These are phyloP conservation scores for Laupala kohalensis DNA, from an alignment of 1,140 invertebrate species.

Conservation along the genomic window DNA sequence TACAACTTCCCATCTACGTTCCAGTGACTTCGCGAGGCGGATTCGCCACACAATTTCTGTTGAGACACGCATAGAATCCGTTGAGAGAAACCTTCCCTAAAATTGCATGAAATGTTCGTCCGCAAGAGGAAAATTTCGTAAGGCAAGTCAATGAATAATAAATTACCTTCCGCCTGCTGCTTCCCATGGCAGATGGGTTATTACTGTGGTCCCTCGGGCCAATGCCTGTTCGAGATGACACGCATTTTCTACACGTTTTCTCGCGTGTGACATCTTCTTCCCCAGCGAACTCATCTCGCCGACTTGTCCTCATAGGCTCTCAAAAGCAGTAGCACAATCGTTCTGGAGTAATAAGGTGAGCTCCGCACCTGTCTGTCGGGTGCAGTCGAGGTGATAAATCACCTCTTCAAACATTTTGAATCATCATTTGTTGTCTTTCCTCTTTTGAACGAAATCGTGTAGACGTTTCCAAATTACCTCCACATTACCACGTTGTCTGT, in stretches of 20 bases:
- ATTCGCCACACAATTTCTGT: too few species aligned
- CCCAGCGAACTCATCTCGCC: neutral
- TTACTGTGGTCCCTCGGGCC: too few species aligned
- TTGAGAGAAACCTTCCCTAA: neutral
- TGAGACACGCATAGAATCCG: too few species aligned
- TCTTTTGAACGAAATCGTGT: neutral
- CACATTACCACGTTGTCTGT: neutral
- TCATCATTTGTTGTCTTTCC: neutral
- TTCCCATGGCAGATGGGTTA: neutral
- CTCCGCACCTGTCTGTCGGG: neutral
- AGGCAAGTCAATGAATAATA: neutral
- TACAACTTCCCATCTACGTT: too few species aligned
- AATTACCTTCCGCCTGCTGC: neutral
- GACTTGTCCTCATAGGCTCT: neutral
- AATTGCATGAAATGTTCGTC: neutral
- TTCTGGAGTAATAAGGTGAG: neutral
- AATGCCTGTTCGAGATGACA: neutral
- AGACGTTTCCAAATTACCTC: neutral
- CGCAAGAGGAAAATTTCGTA: neutral
- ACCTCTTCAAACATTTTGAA: neutral
- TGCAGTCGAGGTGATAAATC: neutral
- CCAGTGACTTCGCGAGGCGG: too few species aligned
- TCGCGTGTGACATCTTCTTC: neutral
- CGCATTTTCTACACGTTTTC: neutral
- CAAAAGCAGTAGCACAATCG: neutral